Base-by-base conservation (phyloP, 2,888 invertebrate species). In the Pristionchus fissidentatus region DNA sequence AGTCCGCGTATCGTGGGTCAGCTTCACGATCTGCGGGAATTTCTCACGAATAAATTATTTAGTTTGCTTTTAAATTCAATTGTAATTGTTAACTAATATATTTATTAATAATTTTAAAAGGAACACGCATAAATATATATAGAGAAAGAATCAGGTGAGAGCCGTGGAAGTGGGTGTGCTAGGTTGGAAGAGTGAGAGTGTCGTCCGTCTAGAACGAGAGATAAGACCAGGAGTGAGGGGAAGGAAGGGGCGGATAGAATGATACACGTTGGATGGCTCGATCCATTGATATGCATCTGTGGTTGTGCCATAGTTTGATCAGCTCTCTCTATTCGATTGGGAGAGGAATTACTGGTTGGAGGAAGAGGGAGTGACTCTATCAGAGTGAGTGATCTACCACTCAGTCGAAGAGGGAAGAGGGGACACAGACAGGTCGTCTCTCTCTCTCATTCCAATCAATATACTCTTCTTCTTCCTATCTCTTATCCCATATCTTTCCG, bases 241-340 rank as follows among this genome's bases (percentile, higher is more conserved):
- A 55, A 41, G 70, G 10, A n/a, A 70, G n/a, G 15, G 70, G 43
- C 15, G 55, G 22, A 41, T 70, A 19, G 70, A 70, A 70, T 70
- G 70, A 70, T 70, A 70, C 66, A 66, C 38, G 15, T 19, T 35
- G 70, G n/a, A 70, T 70, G 70, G 70, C 10, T 70, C 70, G 70
- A 70, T 70, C 70, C 66, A 35, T 66, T 70, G 70, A 70, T 70
- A 70, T 70, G 70, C 41, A 70, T 70, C n/a, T 70, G 70, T 32
- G n/a, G 43, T 66, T 66, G 26, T 38, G 70, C 41, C n/a, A n/a
- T 8, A 60, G 60, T 70, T 38, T 70, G 15, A 41, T 70, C 70
- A 70, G 70, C 70, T 70, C 41, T 41, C 32, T 66, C 66, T 22
- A 43, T 41, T 41, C 41, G 26, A 29, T 26, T 5, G 22, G 38